Percentiles rank a stretch among this genome's conserved stretches.
Conservation (phyloP, 2,113 vertebrate species). For the Macquaria ambigua region DNA sequence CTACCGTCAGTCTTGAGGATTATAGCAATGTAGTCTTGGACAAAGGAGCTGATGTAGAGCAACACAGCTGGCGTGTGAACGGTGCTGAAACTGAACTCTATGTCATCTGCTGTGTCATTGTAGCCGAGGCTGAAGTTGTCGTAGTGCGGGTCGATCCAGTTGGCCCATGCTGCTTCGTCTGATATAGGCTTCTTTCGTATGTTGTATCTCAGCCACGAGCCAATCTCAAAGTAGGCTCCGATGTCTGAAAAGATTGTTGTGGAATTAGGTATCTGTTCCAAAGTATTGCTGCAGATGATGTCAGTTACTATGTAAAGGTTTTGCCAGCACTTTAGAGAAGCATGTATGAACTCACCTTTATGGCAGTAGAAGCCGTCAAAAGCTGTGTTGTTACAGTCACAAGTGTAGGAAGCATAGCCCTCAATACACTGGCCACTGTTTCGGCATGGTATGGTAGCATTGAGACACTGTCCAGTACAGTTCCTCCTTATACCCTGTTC, state of each 20-base stretch:
- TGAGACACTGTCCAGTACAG: constrained; percentile 93
- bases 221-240: constrained; percentile 92
- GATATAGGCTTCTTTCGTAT: constrained; percentile 90
- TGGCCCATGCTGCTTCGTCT: constrained; percentile 90
- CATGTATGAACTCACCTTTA: constrained; percentile 84
- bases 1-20: constrained; percentile 93
- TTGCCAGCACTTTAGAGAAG: neutral
- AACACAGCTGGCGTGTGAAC: constrained; percentile 89
- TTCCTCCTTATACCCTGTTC: constrained; percentile 91
- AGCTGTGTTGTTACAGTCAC: constrained; percentile 95
- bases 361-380: constrained; percentile 97
- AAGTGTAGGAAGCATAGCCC: constrained; percentile 93
- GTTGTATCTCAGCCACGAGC: constrained; percentile 93
- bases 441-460: constrained; percentile 91
- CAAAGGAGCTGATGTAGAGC: constrained; percentile 95
- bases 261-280: constrained; percentile 3
- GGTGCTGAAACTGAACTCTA: constrained; percentile 98
- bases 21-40: constrained; percentile 93
- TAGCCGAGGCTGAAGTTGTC: constrained; percentile 91
- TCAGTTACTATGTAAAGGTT: neutral
- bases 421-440: constrained; percentile 95
- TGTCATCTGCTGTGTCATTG: constrained; percentile 95
- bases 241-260: constrained; percentile 85
- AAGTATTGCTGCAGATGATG: neutral
- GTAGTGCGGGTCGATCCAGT: constrained; percentile 89